Evolutionary conservation across 2,113 vertebrate species (phyloP).

Genomic region (Neolamprologus brichardi): DNA sequence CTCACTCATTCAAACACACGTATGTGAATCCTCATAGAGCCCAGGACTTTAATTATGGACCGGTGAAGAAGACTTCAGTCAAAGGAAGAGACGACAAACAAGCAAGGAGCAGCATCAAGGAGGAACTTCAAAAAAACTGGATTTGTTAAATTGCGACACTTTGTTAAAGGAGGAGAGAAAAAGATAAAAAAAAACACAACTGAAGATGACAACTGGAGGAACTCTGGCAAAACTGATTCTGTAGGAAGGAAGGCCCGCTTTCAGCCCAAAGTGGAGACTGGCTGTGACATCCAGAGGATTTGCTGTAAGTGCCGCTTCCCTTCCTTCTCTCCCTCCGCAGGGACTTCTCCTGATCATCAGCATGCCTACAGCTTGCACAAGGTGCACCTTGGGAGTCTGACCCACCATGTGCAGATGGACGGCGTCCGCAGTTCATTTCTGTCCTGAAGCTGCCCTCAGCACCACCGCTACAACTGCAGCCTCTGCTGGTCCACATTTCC

Average conservation of each 20-base stretch:
- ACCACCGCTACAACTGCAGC: conserved; percentile 12
- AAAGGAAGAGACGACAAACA: conserved; percentile 16
- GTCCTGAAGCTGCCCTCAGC: conserved; percentile 53
- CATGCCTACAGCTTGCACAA: conserved; percentile 69
- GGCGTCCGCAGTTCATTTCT: conserved; percentile 52
- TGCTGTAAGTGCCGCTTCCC: conserved; percentile 10
- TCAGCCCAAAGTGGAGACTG: conserved; percentile 1
- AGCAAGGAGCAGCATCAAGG: conserved; percentile 14
- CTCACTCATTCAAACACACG: neutral
- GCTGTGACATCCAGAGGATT: conserved; percentile 36
- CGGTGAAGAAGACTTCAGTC: conserved; percentile 28
- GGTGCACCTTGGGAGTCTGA: conserved; percentile 75
- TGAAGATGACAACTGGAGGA: conserved; percentile 37
- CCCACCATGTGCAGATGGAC: conserved; percentile 81
- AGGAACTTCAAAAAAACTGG: conserved; percentile 40
- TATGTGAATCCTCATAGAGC: conserved; percentile 17
- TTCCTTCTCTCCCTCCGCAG: conserved; percentile 26
- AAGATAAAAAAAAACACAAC: neutral
- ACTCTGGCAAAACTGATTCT: neutral
- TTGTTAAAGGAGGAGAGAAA: neutral
- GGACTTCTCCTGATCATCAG: conserved; percentile 54
- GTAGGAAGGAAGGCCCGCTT: conserved; percentile 32
- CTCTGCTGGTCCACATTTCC: neutral
- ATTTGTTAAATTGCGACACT: conserved; percentile 8
- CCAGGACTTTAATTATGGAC: conserved; percentile 44